These are phyloP conservation scores for Melolontha melolontha DNA, from an alignment of 2,888 invertebrate species.

Conservation along the genomic window DNA sequence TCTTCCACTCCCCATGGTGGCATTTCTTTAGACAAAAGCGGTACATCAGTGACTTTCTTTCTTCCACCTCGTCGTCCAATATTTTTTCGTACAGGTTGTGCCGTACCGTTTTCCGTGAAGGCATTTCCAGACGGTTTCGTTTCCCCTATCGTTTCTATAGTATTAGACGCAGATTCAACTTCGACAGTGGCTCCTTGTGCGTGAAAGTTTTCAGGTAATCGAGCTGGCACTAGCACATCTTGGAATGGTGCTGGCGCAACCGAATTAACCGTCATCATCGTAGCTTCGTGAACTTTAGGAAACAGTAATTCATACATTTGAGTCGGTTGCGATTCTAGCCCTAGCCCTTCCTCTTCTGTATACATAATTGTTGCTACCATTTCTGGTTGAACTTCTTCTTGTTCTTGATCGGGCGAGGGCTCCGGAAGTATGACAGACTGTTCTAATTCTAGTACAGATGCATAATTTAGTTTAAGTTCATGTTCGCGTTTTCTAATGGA, in stretches of 20 bases:
- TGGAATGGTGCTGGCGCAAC: slow-evolving; percentile 60
- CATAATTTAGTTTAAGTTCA: slow-evolving; percentile 54
- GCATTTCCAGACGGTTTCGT: slow-evolving; percentile 21
- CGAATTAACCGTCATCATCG: slow-evolving; percentile 52
- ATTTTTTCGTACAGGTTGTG: slow-evolving; percentile 19
- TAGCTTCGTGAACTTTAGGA: slow-evolving; percentile 46
- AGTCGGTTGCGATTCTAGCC: slow-evolving; percentile 56
- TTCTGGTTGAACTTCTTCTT: slow-evolving; percentile 60
- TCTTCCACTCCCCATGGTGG: slow-evolving; percentile 55
- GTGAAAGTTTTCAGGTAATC: slow-evolving; percentile 49
- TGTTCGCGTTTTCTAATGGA: slow-evolving; percentile 57
- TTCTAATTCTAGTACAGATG: slow-evolving; percentile 57
- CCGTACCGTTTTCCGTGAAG: slow-evolving; percentile 6
- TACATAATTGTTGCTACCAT: slow-evolving; percentile 60
- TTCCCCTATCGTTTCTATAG: slow-evolving; percentile 40
- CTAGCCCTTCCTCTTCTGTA: slow-evolving; percentile 60
- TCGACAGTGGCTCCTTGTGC: slow-evolving; percentile 52
- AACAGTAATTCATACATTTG: slow-evolving; percentile 60
- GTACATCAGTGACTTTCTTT: slow-evolving; percentile 35
- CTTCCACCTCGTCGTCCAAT: slow-evolving; percentile 16
- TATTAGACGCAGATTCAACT: slow-evolving; percentile 52
- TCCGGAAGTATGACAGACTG: slow-evolving; percentile 52
- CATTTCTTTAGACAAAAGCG: slow-evolving; percentile 51
- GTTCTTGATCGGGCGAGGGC: slow-evolving; percentile 57
- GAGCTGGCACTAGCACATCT: slow-evolving; percentile 59